Evolutionary conservation across 2,113 vertebrate genomes (phyloP), one percentile per base, ranked within the genome.

Genomic region (Erinaceus europaeus): DNA sequence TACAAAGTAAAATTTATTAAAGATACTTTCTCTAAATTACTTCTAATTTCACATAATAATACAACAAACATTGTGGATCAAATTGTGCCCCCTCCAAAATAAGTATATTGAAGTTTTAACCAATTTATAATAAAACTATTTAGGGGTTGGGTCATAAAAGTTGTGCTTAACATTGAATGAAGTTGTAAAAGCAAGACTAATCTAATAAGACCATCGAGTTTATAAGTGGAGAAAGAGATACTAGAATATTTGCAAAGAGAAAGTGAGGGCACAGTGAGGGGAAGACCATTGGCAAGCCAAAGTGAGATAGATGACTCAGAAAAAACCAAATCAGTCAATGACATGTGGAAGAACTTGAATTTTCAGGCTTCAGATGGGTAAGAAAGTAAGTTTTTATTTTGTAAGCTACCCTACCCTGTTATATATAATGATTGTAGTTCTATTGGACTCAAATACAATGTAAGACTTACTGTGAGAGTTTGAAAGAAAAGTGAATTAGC

Each of bases 391-490:
- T 48, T 29, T 50, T 9, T 61, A 18, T 5, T 72, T 1, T 11
- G 78, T 81, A 69, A 84, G 5, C 27, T 2, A 42, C 11, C 4
- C 1, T 4, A 1, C 9, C 2, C 48, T 36, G 3, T 0, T 18
- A 21, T 73, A 29, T 15, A 57, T 3, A 57, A 57, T 61, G 9
- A 0, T n/a, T 65, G 15, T 27, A 65, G 1, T n/a, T 15, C 11
- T 46, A 38, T 20, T 0, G 29, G 15, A 68, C 13, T 13, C 29
- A 73, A 40, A 12, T 2, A 34, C 12, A 27, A 53, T 4, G 11
- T 38, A 71, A 84, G 6, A 4, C 32, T 42, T 5, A 52, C 6
- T 32, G 32, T 36, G 2, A 23, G 2, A 14, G 17, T 20, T 36
- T 29, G 32, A 62, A 62, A n/a, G 15, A n/a, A 50, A 57, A 25